These are phyloP conservation scores for Tetragnatha montana DNA, from an alignment of 2,888 invertebrate species.

Conservation along the genomic window DNA sequence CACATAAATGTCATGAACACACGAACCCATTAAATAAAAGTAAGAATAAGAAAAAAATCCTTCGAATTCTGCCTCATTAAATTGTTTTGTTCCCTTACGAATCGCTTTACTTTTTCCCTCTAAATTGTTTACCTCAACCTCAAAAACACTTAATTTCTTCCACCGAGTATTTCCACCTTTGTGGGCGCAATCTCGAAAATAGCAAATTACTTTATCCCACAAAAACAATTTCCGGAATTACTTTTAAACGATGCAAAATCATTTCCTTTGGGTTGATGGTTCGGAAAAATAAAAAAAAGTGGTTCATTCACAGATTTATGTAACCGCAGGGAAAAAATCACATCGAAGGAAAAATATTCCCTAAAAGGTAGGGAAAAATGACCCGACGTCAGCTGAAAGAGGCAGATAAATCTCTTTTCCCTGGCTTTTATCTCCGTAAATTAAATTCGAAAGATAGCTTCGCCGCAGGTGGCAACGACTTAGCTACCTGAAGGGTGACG, in stretches of 20 bases:
- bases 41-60: neutral
- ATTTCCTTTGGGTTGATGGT: neutral
- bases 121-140: neutral
- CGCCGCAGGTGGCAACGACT: conserved; percentile 36
- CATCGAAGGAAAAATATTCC: conserved; percentile 17
- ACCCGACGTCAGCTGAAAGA: conserved; percentile 41
- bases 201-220: neutral
- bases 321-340: neutral
- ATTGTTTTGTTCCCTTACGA: neutral
- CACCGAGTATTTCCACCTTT: neutral
- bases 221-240: conserved; percentile 9
- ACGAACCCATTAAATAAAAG: neutral
- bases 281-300: neutral
- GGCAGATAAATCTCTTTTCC: conserved; percentile 54
- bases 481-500: conserved; percentile 40
- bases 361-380: conserved; percentile 22
- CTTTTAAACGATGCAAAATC: neutral
- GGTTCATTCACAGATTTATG: conserved; percentile 34
- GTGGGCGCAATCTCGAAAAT: neutral
- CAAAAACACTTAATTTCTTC: neutral
- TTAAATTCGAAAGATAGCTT: conserved; percentile 54
- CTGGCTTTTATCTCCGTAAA: conserved; percentile 50
- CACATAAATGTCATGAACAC: neutral
- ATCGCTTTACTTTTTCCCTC: neutral
- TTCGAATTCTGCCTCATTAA: neutral